Evolutionary conservation across 2,888 invertebrate genomes (phyloP), one percentile per base, ranked within the genome.

Genomic region (Resseliella maxima): DNA sequence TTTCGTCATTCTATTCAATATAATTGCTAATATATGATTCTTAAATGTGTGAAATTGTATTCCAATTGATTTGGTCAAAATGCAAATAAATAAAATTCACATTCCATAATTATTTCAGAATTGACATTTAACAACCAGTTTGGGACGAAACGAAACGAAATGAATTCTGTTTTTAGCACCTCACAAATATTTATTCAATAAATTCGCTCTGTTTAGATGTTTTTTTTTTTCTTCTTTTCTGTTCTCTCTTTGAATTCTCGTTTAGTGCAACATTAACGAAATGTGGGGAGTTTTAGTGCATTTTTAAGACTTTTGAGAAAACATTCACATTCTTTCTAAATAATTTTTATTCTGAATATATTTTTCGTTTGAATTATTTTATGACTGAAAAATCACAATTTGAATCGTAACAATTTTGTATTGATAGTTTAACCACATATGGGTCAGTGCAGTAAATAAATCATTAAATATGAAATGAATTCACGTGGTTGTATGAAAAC

Each of bases 131-230:
- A 12, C 50, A 50, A 50, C 50, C 50, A 18, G 50, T 50, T 50
- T 50, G 15, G 41, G 12, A 41, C 41, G 5, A 2, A 18, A 50
- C 50, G 15, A 50, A 50, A 41, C 41, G 12, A 41, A 8, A 50
- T 50, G n/a, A n/a, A 50, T 50, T 50, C 50, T 50, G 5, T 50
- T 50, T 50, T 50, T 50, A 50, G 50, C 50, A 50, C 50, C 50
- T 50, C 15, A 12, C 15, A 18, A 18, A 5, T 18, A 21, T 50
- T 10, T 21, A 21, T 50, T 21, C 21, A 10, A 50, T 18, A 2
- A 8, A 50, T 50, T 50, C 15, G 24, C 5, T 59, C 27, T 6
- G 12, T 15, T 24, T 59, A 5, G 3, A 5, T 24, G 59, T 8
- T 59, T 59, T 59, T 59, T 24, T 59, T 59, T 27, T 59, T 59